Percentiles rank a stretch among this genome's conserved stretches.
Evolutionary conservation across 2,113 vertebrate genomes (phyloP).

Genomic region (Rattus rattus): DNA sequence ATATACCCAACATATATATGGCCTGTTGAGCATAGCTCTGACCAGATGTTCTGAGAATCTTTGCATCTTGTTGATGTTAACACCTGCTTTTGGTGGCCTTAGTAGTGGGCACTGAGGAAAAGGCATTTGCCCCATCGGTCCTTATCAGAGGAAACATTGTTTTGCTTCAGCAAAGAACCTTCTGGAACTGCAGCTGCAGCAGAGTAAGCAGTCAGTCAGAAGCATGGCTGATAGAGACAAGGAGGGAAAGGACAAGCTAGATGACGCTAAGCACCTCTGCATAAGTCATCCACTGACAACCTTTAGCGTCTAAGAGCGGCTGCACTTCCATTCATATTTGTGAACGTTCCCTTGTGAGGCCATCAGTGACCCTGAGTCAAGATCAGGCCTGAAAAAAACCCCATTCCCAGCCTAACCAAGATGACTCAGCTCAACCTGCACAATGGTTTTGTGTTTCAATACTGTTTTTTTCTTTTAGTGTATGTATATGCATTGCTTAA

Average conservation of each 20-base stretch:
- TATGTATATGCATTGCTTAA: not conserved
- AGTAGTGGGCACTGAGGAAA: not conserved
- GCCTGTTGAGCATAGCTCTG: not conserved
- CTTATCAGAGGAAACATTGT: not conserved
- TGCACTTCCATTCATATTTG: not conserved
- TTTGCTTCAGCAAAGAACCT: slow-evolving; percentile 8
- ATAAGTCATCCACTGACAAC: not conserved
- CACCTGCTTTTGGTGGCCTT: not conserved
- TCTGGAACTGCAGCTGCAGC: not conserved
- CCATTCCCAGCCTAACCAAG: not conserved
- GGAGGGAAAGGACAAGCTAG: not conserved
- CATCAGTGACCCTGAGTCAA: not conserved
- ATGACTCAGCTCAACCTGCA: not conserved
- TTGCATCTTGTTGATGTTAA: not conserved
- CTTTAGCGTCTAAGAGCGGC: not conserved
- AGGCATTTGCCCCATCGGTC: not conserved
- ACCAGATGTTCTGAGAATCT: not conserved
- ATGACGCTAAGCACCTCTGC: not conserved
- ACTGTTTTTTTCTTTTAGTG: not conserved
- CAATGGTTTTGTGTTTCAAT: not conserved
- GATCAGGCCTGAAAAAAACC: not conserved
- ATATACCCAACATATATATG: not conserved
- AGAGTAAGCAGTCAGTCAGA: not conserved
- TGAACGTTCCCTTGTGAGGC: not conserved
- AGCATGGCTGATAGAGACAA: not conserved